Evolutionary conservation across 2,888 invertebrate species (phyloP).

Genomic region (Artemia sp.): DNA sequence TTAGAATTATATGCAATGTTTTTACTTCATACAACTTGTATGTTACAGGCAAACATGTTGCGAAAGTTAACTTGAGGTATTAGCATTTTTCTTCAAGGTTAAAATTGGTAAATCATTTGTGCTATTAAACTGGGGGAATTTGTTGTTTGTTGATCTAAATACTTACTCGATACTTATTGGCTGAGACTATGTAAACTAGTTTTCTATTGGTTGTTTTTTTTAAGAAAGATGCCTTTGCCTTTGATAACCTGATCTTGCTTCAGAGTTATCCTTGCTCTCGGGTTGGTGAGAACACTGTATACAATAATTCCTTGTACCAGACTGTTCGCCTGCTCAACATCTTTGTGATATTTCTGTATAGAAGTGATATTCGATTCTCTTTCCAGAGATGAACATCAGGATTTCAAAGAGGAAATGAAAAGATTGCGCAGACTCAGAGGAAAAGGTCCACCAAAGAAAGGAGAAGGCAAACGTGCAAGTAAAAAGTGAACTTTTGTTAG

Average conservation of each 20-base stretch:
- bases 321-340: neutral
- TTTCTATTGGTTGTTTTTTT: too few species aligned
- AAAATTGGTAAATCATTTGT: too few species aligned
- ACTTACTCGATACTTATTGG: too few species aligned
- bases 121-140: too few species aligned
- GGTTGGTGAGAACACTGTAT: neutral
- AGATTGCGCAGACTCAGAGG: slow-evolving; percentile 56
- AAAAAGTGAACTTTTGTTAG: slow-evolving; percentile 25
- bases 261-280: slow-evolving; percentile 5
- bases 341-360: slow-evolving; percentile 18
- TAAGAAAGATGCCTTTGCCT: too few species aligned
- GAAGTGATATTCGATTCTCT: slow-evolving; percentile 23
- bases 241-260: neutral
- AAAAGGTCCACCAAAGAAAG: slow-evolving; percentile 43
- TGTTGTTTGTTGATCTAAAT: too few species aligned
- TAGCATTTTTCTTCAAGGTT: too few species aligned
- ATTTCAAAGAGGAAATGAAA: slow-evolving; percentile 71
- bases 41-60: too few species aligned
- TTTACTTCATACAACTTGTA: too few species aligned
- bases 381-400: slow-evolving; percentile 58
- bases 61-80: too few species aligned
- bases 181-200: too few species aligned
- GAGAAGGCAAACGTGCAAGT: slow-evolving; percentile 27
- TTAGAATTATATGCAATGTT: too few species aligned
- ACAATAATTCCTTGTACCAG: neutral